Conservation (phyloP, 2,113 vertebrate species). For the Phylloscopus trochilus region DNA sequence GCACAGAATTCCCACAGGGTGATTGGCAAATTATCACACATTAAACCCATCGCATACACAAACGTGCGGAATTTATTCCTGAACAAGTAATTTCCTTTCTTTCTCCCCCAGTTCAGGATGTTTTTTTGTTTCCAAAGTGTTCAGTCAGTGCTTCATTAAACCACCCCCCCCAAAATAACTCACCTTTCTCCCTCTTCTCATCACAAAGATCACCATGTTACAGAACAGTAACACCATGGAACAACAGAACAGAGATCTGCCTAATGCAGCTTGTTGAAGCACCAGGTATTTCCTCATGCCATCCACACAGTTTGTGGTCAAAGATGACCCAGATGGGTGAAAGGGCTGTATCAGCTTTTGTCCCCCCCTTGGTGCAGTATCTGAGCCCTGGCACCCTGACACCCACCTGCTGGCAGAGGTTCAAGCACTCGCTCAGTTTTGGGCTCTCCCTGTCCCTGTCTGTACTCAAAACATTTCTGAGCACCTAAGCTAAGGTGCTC, state of each 20-base stretch:
- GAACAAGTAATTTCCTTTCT: neutral
- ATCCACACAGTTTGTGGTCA: neutral
- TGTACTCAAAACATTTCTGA: neutral
- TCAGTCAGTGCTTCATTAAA: neutral
- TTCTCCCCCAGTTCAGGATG: neutral
- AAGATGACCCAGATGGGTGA: neutral
- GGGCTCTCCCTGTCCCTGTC: neutral
- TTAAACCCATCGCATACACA: neutral
- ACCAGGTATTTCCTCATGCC: neutral
- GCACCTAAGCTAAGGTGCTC: neutral
- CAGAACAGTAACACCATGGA: neutral
- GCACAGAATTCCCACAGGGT: neutral
- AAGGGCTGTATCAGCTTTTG: neutral
- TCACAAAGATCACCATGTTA: neutral
- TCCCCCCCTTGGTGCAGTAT: neutral
- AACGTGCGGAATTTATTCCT: neutral
- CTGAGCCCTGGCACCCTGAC: neutral
- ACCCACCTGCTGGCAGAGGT: neutral
- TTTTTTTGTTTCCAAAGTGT: neutral
- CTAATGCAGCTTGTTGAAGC: neutral
- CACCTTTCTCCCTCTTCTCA: neutral
- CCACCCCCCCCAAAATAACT: neutral
- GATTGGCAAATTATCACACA: neutral
- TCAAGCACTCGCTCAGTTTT: neutral
- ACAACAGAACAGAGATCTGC: accelerated